phyloP scores from a whole-genome alignment of 2,113 vertebrate genomes.

The Thalassoma bifasciatum region DNA sequence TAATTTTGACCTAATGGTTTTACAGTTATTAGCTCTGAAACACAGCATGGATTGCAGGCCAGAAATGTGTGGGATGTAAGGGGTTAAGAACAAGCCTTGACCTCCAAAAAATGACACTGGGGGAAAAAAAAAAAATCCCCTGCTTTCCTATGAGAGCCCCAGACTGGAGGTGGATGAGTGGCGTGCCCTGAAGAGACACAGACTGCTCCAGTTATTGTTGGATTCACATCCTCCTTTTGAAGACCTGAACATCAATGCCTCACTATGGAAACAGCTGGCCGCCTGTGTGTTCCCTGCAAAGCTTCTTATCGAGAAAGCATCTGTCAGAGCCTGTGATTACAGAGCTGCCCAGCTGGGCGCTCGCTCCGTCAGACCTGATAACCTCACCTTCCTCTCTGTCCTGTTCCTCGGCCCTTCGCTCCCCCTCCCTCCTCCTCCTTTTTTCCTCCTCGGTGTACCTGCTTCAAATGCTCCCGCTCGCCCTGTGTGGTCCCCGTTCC shows the following conservation, averaged over 20 bases:
- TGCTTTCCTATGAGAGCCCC: background rate
- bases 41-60: too few relatives aligned
- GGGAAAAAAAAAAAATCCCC: slow-evolving; percentile 18
- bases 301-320: slow-evolving; percentile 80
- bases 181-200: slow-evolving; percentile 18
- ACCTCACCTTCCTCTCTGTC: slow-evolving; percentile 68
- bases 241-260: slow-evolving; percentile 44
- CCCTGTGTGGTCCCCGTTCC: slow-evolving; percentile 79
- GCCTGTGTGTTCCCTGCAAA: slow-evolving; percentile 59
- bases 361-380: slow-evolving; percentile 69
- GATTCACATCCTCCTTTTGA: slow-evolving; percentile 56
- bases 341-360: slow-evolving; percentile 59
- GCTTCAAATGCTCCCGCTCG: slow-evolving; percentile 63
- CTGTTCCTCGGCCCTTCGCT: slow-evolving; percentile 34
- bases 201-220: slow-evolving; percentile 45
- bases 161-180: slow-evolving; percentile 15
- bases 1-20: too few relatives aligned
- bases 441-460: slow-evolving; percentile 16
- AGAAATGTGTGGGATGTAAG: too few relatives aligned
- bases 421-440: background rate
- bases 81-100: slow-evolving; percentile 27
- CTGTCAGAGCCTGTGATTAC: slow-evolving; percentile 75
- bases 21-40: too few relatives aligned
- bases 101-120: slow-evolving; percentile 2
- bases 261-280: slow-evolving; percentile 52